A percentile compares a stretch with the other conserved stretches of the same genome.
Evolutionary conservation across 2,797 vertebrate genomes (phyloP).

Genomic region (Borostomias antarcticus): DNA sequence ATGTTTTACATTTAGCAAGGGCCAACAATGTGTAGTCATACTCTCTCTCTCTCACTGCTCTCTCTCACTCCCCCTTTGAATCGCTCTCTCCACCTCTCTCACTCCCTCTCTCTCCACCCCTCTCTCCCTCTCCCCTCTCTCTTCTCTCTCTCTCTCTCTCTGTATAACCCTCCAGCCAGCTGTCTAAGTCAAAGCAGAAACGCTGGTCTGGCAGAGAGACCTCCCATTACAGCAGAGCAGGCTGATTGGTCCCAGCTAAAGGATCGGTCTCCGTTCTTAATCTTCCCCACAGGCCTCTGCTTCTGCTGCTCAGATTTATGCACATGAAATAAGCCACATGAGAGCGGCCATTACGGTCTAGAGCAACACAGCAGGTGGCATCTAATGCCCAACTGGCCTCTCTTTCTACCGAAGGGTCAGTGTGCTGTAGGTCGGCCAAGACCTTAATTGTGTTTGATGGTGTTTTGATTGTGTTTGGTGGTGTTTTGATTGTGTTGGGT

Average conservation of each 20-base stretch:
- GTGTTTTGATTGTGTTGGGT: no score
- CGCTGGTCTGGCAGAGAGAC: slow-evolving; percentile 46
- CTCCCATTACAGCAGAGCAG: slow-evolving; percentile 36
- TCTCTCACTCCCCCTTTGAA: no score
- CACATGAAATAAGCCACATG: slow-evolving; percentile 20
- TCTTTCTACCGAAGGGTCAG: no score
- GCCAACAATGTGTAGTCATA: slow-evolving; percentile 56
- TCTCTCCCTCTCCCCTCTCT: no score
- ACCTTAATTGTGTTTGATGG: no score
- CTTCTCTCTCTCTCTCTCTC: no score
- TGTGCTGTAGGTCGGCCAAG: no score
- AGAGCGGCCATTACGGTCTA: slow-evolving; percentile 25
- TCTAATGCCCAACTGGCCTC: no score
- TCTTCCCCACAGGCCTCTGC: slow-evolving; percentile 4
- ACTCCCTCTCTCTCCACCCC: no score
- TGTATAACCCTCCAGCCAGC: slow-evolving; percentile 60
- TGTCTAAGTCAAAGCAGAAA: slow-evolving; percentile 47
- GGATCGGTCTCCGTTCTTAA: slow-evolving; percentile 11
- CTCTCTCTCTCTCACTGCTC: slow-evolving; percentile 53
- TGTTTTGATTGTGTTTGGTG: no score
- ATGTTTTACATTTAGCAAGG: slow-evolving; percentile 29
- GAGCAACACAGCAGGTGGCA: slow-evolving; percentile 29
- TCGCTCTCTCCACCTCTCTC: no score
- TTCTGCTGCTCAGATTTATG: slow-evolving; percentile 22
- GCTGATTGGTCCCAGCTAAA: slow-evolving; percentile 45